Evolutionary conservation across 2,113 vertebrate species (phyloP), one percentile per base, ranked within the genome.

Genomic region (Labeo rohita): DNA sequence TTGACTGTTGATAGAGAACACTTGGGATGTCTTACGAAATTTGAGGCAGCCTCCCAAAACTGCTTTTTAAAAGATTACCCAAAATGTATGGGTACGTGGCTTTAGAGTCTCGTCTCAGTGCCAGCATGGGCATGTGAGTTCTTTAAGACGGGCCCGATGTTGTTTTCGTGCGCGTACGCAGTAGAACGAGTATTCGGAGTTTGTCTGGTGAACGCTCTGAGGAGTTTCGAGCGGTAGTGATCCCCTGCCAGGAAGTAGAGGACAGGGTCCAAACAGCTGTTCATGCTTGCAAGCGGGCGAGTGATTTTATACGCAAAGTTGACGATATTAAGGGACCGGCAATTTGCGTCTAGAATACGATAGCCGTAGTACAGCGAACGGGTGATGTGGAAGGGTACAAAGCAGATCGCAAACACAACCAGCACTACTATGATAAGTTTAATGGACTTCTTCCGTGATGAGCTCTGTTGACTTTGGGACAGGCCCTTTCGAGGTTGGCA

Each of bases 261-360:
- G 78, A 99, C 94, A 6, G 98, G 97, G 88, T 99, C 97, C 0
- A 99, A 95, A 91, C 97, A 99, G 91, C 98, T 99, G 93, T 98
- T 99, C 90, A 96, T 82, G 70, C 97, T 98, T 73, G 97, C 98
- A 91, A 99, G 92, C 0, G 97, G 97, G 18, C 96, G 92, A 0
- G 97, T 99, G 92, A 98, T 95, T 93, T 99, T 99, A 90, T 98
- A 99, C 43, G 94, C 92, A 68, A 98, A 94, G 88, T 98, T 99
- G 86, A 99, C 91, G 0, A 96, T 90, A 91, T 97, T 97, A 86
- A 98, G 96, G 28, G 94, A 88, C 5, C 2, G 1, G 49, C 97
- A 99, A 84, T 95, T 45, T 0, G 94, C 95, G 3, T 95, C 28
- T 78, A 97, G 75, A 21, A 98, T 92, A 18, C 92, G 96, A 34